A percentile compares a stretch with the other conserved stretches of the same genome.
Conservation (phyloP, 2,888 invertebrate genomes). For the Prosopocoilus inquinatus region DNA sequence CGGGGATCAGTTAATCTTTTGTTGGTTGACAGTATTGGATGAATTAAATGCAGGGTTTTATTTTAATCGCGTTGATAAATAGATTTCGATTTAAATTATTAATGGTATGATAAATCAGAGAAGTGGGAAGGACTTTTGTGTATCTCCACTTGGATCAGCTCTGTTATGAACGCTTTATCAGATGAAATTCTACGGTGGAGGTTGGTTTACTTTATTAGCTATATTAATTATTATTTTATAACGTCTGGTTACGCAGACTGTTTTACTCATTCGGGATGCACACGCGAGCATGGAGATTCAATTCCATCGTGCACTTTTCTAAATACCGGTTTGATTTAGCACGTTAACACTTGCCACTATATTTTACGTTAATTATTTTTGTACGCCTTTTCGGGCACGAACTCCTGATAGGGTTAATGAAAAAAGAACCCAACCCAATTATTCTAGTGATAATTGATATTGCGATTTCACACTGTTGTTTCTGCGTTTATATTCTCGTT, state of each 20-base stretch:
- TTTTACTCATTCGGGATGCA: neutral
- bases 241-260: constrained; percentile 6
- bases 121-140: constrained; percentile 27
- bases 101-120: constrained; percentile 38
- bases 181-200: constrained; percentile 19
- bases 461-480: neutral
- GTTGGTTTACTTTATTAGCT: constrained; percentile 19
- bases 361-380: constrained; percentile 9
- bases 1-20: constrained; percentile 26
- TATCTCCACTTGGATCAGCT: constrained; percentile 30
- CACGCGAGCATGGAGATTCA: constrained; percentile 1
- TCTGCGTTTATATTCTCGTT: neutral
- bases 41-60: constrained; percentile 25
- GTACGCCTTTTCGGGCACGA: neutral
- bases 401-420: neutral
- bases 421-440: neutral
- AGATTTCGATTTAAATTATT: constrained; percentile 35
- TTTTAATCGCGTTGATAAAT: constrained; percentile 32
- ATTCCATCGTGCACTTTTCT: constrained; percentile 1
- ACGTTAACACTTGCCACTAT: constrained; percentile 7
- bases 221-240: constrained; percentile 24
- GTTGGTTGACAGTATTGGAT: constrained; percentile 25
- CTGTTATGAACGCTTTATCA: constrained; percentile 27
- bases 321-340: constrained; percentile 5
- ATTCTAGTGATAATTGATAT: neutral